These are phyloP conservation scores for Aphelenchoides fujianensis DNA, from an alignment of 1,140 invertebrate species.

Conservation along the genomic window DNA sequence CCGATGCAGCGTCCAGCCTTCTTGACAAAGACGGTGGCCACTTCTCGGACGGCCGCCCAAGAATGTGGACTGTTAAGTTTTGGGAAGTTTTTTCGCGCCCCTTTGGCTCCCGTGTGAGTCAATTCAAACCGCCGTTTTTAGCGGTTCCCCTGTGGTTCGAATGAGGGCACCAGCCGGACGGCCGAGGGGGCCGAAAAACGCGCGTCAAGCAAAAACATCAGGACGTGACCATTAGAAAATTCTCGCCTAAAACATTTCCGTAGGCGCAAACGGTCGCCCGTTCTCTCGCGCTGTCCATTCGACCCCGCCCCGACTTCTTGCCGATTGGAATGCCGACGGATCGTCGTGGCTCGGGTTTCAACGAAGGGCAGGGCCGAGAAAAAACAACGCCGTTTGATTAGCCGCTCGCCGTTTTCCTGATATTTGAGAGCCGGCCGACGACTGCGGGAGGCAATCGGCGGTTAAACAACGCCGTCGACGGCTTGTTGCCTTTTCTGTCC, in stretches of 20 bases:
- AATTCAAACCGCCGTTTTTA: not conserved
- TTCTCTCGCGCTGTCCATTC: not conserved
- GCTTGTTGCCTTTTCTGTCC: too few relatives aligned
- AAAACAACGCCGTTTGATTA: not conserved
- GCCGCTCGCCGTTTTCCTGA: not conserved
- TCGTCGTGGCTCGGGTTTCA: conserved; percentile 1
- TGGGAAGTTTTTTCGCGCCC: not conserved
- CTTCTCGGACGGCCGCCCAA: not conserved
- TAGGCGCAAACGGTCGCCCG: not conserved
- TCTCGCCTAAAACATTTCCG: not conserved
- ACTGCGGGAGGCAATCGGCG: too few relatives aligned
- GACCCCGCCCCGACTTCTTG: not conserved
- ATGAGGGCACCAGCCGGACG: too few relatives aligned
- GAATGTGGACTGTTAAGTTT: not conserved
- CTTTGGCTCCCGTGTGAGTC: too few relatives aligned
- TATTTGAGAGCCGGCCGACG: not conserved
- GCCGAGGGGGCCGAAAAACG: not conserved
- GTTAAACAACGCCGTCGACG: too few relatives aligned
- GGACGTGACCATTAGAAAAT: conserved; percentile 3
- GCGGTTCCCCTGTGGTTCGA: not conserved
- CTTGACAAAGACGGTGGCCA: not conserved
- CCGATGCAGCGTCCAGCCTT: not conserved
- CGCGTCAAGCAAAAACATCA: not conserved
- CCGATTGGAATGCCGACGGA: not conserved
- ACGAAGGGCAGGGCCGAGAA: not conserved